Evolutionary conservation across 2,797 vertebrate species (phyloP), one percentile per base, ranked within the genome.

Genomic region (Fistularia commersonii): DNA sequence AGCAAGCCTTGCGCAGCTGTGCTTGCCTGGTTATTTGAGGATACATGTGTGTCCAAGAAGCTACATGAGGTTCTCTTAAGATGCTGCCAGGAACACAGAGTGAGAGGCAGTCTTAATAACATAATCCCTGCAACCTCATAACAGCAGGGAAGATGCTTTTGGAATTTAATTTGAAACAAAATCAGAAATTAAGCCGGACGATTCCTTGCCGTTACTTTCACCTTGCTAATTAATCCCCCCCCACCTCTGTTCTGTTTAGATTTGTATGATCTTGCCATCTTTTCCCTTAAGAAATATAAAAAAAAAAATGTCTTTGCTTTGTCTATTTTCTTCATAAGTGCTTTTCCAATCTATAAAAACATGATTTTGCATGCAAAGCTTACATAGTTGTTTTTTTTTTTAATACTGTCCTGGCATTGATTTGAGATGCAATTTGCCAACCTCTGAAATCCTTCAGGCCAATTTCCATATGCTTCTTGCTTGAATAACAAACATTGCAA

Each of bases 281-380:
- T 59, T 57, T 68, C 54, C 68, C 42, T 34, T 12, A 52, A 76
- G 72, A 80, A 64, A 73, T 79, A 67, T 81, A 61, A 72, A 67
- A 65, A 45, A 74, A 81, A 87, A 75, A 81, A 84, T 66, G 41
- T 51, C 62, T 64, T 61, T 65, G 54, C 71, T 76, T 66, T 66
- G 64, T 75, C 65, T 74, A 51, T 52, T 76, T 56, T 74, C 64
- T 75, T 76, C 74, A 54, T 59, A 47, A 61, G 61, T 45, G 8
- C 47, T 60, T 61, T 59, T 57, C 57, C 61, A 72, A 75, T 88
- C 82, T 78, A 85, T 83, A 81, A 88, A 80, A 86, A 86, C 77
- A 79, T 64, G 81, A 84, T 80, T 84, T 71, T 64, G 60, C 76
- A 79, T 69, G 48, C 74, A 69, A 54, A 57, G 62, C 74, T 83